phyloP scores from a whole-genome alignment of 2,888 invertebrate genomes.

The Xestia ashworthii region DNA sequence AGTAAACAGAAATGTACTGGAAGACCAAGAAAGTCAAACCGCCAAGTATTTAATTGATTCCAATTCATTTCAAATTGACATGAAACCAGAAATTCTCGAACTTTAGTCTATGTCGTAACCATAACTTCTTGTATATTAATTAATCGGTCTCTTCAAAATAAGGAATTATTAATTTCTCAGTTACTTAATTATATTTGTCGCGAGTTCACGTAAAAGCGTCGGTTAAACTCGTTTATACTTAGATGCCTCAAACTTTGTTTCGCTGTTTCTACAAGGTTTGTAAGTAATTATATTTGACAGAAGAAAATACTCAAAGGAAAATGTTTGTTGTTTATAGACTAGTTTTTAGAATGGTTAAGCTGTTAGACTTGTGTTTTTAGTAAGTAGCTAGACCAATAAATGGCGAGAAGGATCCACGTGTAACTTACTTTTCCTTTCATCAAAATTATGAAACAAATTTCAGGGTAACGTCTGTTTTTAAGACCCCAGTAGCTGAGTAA shows the following conservation, averaged over 20 bases:
- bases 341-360: slow-evolving; percentile 3
- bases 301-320: slow-evolving; percentile 42
- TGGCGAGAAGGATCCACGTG: slow-evolving; percentile 20
- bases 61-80: slow-evolving; percentile 39
- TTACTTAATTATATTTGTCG: slow-evolving; percentile 69
- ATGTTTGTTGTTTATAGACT: slow-evolving; percentile 42
- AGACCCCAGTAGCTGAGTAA: slow-evolving; percentile 22
- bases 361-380: not conserved
- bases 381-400: not conserved
- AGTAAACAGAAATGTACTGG: not conserved
- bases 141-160: slow-evolving; percentile 59
- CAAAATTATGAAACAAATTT: slow-evolving; percentile 46
- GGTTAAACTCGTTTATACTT: slow-evolving; percentile 61
- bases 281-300: slow-evolving; percentile 61
- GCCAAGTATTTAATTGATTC: slow-evolving; percentile 32
- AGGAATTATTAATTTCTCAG: slow-evolving; percentile 61
- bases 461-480: slow-evolving; percentile 36
- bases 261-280: slow-evolving; percentile 57
- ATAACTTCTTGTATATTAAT: slow-evolving; percentile 64
- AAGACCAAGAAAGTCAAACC: slow-evolving; percentile 20
- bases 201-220: slow-evolving; percentile 62
- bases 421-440: slow-evolving; percentile 27
- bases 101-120: slow-evolving; percentile 38
- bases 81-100: slow-evolving; percentile 31
- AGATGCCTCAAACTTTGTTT: slow-evolving; percentile 57